phyloP scores from a whole-genome alignment of 2,113 vertebrate species.

The Caracal caracal region DNA sequence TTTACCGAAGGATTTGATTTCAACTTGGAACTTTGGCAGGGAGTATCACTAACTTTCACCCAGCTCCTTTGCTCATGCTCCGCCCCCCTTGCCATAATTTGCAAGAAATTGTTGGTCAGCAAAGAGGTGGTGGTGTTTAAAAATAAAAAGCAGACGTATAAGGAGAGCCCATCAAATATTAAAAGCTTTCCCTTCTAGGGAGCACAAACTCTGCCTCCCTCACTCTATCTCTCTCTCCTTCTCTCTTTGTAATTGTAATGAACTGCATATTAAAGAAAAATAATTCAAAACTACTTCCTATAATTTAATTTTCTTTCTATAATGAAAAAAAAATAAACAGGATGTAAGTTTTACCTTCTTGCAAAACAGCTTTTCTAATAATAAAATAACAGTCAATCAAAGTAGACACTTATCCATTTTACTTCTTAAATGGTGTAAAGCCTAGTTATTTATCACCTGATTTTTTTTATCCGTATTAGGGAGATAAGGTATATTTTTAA shows the following conservation, averaged over 20 bases:
- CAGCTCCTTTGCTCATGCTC: constrained; percentile 56
- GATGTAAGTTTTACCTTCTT: neutral
- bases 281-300: constrained; percentile 56
- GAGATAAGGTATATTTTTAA: constrained; percentile 46
- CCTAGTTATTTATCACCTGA: neutral
- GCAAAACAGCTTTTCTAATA: neutral
- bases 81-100: constrained; percentile 80
- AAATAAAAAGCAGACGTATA: constrained; percentile 89
- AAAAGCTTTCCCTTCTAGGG: constrained; percentile 74
- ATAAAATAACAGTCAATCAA: constrained; percentile 22
- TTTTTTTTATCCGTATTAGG: neutral
- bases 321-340: constrained; percentile 31
- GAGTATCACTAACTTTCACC: constrained; percentile 78
- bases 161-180: constrained; percentile 79
- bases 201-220: constrained; percentile 57
- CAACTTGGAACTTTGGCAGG: constrained; percentile 85
- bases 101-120: constrained; percentile 87
- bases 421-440: constrained; percentile 40
- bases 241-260: constrained; percentile 36
- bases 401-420: constrained; percentile 17
- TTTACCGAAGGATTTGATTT: constrained; percentile 82
- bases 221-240: constrained; percentile 20
- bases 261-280: constrained; percentile 5
- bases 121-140: constrained; percentile 85
- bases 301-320: constrained; percentile 53